These are phyloP conservation scores for Chaetophractus vellerosus DNA, from an alignment of 2,797 vertebrate species.

Conservation along the genomic window DNA sequence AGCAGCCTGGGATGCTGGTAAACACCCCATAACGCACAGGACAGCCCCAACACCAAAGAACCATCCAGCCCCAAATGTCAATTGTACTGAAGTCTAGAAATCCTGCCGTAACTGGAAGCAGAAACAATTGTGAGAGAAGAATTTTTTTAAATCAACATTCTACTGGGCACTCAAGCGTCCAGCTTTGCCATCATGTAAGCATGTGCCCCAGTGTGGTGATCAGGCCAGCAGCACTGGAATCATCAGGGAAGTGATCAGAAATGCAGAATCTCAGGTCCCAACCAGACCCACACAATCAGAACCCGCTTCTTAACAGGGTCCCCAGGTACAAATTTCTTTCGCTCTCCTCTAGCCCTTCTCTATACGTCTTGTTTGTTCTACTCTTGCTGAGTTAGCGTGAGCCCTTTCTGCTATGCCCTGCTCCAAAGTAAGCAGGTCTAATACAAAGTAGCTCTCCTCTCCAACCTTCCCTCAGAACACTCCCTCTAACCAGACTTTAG, in stretches of 20 bases:
- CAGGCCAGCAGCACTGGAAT: not conserved
- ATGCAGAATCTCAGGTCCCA: not conserved
- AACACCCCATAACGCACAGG: not conserved
- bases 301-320: not conserved
- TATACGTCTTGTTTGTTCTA: not conserved
- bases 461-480: not conserved
- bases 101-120: not conserved
- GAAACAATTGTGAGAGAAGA: not conserved
- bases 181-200: not conserved
- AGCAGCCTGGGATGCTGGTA: not conserved
- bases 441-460: not conserved
- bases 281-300: fast-evolving
- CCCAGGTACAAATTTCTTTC: not conserved
- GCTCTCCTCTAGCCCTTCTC: not conserved
- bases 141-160: not conserved
- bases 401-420: not conserved
- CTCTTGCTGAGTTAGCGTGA: not conserved
- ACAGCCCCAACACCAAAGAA: not conserved
- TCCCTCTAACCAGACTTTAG: not conserved
- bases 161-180: not conserved
- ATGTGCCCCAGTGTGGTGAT: not conserved
- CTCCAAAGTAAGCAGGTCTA: not conserved
- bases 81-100: not conserved
- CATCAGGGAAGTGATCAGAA: not conserved
- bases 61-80: not conserved